These are phyloP conservation scores for Sebastes taczanowskii DNA, from an alignment of 2,797 vertebrate species.

Conservation along the genomic window DNA sequence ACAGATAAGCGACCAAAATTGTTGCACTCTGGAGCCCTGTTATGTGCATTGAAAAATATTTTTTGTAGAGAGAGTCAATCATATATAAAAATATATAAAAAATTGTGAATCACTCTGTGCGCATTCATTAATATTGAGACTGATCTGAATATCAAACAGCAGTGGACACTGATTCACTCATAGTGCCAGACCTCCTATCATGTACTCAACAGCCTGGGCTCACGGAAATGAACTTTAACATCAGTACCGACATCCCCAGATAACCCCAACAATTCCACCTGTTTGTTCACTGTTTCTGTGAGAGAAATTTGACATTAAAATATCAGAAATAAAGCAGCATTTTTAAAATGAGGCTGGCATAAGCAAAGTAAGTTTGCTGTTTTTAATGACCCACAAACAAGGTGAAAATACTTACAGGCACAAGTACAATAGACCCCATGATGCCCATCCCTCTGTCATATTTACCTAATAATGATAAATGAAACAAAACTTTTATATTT, in stretches of 20 bases:
- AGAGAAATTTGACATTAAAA: background rate
- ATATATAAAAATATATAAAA: no score
- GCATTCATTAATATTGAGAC: no score
- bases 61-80: no score
- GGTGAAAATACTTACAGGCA: background rate
- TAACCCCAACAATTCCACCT: background rate
- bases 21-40: no score
- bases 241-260: background rate
- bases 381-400: background rate
- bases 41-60: no score
- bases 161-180: background rate
- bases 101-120: no score
- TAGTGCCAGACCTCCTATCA: background rate
- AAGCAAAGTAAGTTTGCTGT: background rate
- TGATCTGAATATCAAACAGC: background rate
- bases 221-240: background rate
- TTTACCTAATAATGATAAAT: no score
- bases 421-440: background rate
- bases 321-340: background rate
- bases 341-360: background rate
- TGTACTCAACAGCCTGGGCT: background rate
- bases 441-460: no score
- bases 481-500: no score
- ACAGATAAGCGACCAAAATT: no score
- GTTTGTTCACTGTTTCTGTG: background rate